Base-by-base conservation (phyloP, 2,888 invertebrate species). In the Lithophane socia region DNA sequence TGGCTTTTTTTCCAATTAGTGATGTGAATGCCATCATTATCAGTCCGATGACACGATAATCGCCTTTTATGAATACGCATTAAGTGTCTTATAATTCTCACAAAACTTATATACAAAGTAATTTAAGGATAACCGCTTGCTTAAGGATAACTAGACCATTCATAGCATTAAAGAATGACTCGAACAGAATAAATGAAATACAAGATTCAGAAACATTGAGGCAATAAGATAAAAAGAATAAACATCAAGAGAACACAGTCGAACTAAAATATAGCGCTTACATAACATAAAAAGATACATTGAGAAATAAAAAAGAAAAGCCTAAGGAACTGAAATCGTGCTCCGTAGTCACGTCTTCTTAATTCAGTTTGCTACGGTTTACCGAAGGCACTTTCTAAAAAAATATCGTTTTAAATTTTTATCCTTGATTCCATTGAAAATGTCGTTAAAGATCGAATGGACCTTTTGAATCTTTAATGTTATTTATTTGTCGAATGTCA, bases 281-380 rank as follows among this genome's bases (percentile, higher is more conserved):
- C 77, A 77, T 84, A 87, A 82, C 77, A 52, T 75, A 86, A 79
- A 79, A 79, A 83, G 73, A 86, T 86, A 88, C 84, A 86, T 73
- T 82, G 74, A 81, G 80, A 89, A 86, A 88, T 87, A 90, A 90
- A 90, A 88, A 88, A 87, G 87, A 87, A 86, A 79, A 70, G 82
- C 75, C 82, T 80, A 85, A 79, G 86, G 68, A 90, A 90, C 84
- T 82, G 80, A 84, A 90, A 87, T 93, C 94, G 93, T 94, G 94
- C 83, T 83, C 79, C 71, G 73, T 73, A 92, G 92, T 94, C 94
- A 94, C 94, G 94, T 94, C 87, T 75, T 77, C 83, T 85, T 93
- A 93, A 94, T 92, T 92, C 88, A 86, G 90, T 93, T 92, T 87
- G 92, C 89, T 88, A 91, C 94, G 92, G 92, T 90, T 90, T 88